A percentile compares a stretch with the other conserved stretches of the same genome.
phyloP scores from a whole-genome alignment of 2,888 invertebrate species.

The Brachypterus glaber region DNA sequence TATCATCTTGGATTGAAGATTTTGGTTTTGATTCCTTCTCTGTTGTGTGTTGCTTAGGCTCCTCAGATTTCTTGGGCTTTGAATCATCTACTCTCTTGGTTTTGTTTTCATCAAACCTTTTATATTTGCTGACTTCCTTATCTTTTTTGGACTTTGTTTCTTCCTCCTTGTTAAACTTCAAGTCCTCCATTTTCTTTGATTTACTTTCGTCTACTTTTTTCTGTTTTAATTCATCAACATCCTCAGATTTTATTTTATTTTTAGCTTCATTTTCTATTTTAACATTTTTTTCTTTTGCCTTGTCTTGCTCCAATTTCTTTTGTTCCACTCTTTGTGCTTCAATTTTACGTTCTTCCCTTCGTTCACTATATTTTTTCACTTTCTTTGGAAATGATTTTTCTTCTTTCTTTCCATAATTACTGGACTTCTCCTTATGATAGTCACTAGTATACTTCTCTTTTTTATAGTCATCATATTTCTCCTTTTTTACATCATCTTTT shows the following conservation, averaged over 20 bases:
- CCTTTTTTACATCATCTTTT: constrained; percentile 5
- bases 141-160: constrained; percentile 4
- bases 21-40: constrained; percentile 8
- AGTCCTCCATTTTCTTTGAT: too few species aligned
- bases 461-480: constrained; percentile 2
- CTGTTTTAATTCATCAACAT: too few species aligned
- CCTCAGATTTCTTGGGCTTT: constrained; percentile 10
- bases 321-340: constrained; percentile 35
- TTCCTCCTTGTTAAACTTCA: constrained; percentile 4
- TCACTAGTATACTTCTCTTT: constrained; percentile 20
- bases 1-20: constrained; percentile 3
- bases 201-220: too few species aligned
- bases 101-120: too few species aligned
- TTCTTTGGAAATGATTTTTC: constrained; percentile 22
- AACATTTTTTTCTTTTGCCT: constrained; percentile 10
- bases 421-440: constrained; percentile 23
- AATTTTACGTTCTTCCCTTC: constrained; percentile 37
- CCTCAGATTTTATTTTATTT: too few species aligned
- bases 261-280: constrained; percentile 9
- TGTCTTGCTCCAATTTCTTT: constrained; percentile 24
- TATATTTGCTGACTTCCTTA: too few species aligned
- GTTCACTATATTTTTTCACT: constrained; percentile 39
- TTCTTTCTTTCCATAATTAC: constrained; percentile 26
- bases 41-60: constrained; percentile 3
- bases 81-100: constrained; percentile 5